These are phyloP conservation scores for Festucalex cinctus DNA, from an alignment of 2,113 vertebrate species.

Conservation along the genomic window DNA sequence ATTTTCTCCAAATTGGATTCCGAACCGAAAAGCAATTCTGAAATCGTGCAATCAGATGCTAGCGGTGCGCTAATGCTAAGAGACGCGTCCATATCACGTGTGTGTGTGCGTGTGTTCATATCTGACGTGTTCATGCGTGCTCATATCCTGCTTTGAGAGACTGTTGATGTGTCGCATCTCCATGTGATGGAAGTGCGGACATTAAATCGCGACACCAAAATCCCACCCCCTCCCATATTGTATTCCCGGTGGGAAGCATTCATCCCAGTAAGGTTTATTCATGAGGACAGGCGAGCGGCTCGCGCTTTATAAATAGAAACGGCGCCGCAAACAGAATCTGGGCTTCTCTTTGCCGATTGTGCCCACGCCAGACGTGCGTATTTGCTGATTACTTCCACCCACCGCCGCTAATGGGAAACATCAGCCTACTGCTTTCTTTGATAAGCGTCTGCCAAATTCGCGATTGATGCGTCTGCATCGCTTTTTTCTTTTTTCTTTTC, in stretches of 20 bases:
- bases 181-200: constrained; percentile 41
- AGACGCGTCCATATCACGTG: background rate
- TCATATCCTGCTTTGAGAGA: constrained; percentile 17
- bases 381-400: background rate
- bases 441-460: background rate
- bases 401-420: background rate
- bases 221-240: constrained; percentile 39
- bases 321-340: background rate
- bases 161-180: constrained; percentile 19
- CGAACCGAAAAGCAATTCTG: no score
- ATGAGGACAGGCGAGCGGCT: constrained; percentile 61
- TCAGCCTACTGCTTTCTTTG: background rate
- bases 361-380: background rate
- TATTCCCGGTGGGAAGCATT: constrained; percentile 57
- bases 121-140: background rate
- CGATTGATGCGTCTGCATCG: background rate
- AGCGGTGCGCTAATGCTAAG: background rate
- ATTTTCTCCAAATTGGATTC: no score
- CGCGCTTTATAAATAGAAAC: constrained; percentile 67
- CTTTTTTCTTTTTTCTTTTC: no score
- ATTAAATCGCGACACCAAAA: constrained; percentile 28
- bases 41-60: no score
- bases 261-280: constrained; percentile 63
- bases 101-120: background rate
- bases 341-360: background rate